A percentile compares a stretch with the other conserved stretches of the same genome.
phyloP scores from a whole-genome alignment of 2,888 invertebrate species.

The Brachyopa scutellaris region DNA sequence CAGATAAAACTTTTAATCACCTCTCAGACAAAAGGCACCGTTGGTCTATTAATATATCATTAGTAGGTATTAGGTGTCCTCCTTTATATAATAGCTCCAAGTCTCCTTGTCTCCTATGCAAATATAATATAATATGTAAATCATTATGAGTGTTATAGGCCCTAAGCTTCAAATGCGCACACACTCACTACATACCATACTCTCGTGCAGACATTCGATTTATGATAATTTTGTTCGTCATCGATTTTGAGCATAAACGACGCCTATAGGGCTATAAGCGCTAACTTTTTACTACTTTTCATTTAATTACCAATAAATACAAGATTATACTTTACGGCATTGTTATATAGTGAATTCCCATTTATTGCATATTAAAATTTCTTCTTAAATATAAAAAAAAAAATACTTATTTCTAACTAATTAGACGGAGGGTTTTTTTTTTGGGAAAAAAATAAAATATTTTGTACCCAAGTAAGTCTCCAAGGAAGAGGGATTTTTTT shows the following conservation, averaged over 20 bases:
- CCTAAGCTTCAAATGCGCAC: neutral
- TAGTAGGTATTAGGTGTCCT: too few relatives aligned
- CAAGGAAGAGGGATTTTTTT: constrained; percentile 1
- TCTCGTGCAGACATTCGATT: neutral
- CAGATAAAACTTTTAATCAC: too few relatives aligned
- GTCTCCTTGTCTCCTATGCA: neutral
- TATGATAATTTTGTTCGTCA: constrained; percentile 1
- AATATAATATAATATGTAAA: neutral
- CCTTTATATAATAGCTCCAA: neutral
- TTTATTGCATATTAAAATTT: constrained; percentile 15
- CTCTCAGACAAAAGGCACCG: too few relatives aligned
- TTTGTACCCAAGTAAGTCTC: neutral
- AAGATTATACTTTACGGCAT: constrained; percentile 39
- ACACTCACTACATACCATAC: neutral
- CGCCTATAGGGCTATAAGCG: constrained; percentile 1
- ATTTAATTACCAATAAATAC: constrained; percentile 41
- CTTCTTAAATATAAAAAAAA: neutral
- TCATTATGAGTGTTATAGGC: neutral
- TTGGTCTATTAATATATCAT: too few relatives aligned
- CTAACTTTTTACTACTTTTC: constrained; percentile 2
- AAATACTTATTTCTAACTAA: too few relatives aligned
- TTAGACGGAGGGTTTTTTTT: constrained; percentile 12
- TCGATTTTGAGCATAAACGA: constrained; percentile 15
- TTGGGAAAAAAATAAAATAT: neutral
- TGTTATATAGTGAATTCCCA: neutral